Evolutionary conservation across 2,888 invertebrate species (phyloP), one percentile per base, ranked within the genome.

Genomic region (Idaea aversata): DNA sequence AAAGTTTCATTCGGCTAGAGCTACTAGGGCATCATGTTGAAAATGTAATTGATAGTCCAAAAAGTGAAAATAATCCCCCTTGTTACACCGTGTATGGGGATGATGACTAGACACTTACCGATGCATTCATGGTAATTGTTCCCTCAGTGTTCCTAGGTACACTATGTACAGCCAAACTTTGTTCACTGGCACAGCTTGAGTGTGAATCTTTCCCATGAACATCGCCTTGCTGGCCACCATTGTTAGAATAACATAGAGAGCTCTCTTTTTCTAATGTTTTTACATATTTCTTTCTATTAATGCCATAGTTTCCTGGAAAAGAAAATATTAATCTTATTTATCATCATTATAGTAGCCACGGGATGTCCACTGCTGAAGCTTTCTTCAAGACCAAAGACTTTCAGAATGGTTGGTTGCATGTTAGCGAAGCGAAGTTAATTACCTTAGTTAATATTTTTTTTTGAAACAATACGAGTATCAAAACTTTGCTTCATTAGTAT

Each of bases 251-350:
- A 59, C 72, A 73, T 4, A 71, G 63, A 34, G 62, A 60, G 62
- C 63, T 65, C 10, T 81, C 80, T 62, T 77, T 82, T 38, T 82
- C 81, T 16, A 76, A 59, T 5, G 75, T 75, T 69, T 72, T 78
- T 1, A 75, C 68, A 66, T 79, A 75, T 64, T 81, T 86, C 66
- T 77, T 81, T 62, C 77, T 74, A 36, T 66, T 72, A 65, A 79
- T 75, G 16, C 68, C 68, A 74, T 82, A 80, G 65, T 79, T 81
- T 10, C 87, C 86, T 87, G 80, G 59, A 78, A 73, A 15, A 74
- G n/a, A 72, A 64, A 61, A 61, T 61, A 59, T 25, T 58, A 16
- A 57, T 16, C 16, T 60, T 34, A 35, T 64, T 64, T 47, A 47
- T 4, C 10, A 10, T 4, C 47, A 10, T 4, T 10, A 4, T 13